A percentile compares a stretch with the other conserved stretches of the same genome.
Evolutionary conservation across 2,113 vertebrate species (phyloP).

Genomic region (Oncorhynchus keta): DNA sequence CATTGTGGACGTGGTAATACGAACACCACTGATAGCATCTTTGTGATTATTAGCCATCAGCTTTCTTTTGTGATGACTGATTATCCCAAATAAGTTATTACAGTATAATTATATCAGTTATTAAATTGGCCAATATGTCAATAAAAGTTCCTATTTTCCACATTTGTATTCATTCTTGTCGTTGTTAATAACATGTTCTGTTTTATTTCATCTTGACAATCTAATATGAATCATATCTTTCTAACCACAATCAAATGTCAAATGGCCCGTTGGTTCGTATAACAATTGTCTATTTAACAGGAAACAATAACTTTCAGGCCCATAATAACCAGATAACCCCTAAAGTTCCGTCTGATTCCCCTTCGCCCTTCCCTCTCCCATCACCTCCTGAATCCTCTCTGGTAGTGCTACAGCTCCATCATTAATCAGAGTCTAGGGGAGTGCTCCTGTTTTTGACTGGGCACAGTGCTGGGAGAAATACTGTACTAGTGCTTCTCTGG

Average conservation of each 20-base stretch:
- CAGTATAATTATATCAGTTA: neutral
- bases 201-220: too few species aligned
- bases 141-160: neutral
- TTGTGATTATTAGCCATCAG: neutral
- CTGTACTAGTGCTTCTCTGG: constrained; percentile 79
- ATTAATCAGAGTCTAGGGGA: constrained; percentile 91
- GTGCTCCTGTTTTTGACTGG: constrained; percentile 81
- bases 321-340: neutral
- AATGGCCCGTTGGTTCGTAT: neutral
- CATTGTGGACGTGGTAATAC: neutral
- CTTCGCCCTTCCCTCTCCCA: constrained; percentile 70
- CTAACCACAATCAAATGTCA: neutral
- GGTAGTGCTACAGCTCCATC: constrained; percentile 80
- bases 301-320: neutral
- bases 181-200: neutral
- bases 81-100: neutral
- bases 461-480: constrained; percentile 91
- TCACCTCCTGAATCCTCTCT: constrained; percentile 82
- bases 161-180: neutral
- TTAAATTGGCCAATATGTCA: neutral
- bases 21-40: neutral
- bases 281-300: neutral
- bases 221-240: too few species aligned
- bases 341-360: constrained; percentile 16
- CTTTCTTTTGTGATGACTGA: neutral